Evolutionary conservation across 2,113 vertebrate species (phyloP).

Genomic region (Poecile atricapillus): DNA sequence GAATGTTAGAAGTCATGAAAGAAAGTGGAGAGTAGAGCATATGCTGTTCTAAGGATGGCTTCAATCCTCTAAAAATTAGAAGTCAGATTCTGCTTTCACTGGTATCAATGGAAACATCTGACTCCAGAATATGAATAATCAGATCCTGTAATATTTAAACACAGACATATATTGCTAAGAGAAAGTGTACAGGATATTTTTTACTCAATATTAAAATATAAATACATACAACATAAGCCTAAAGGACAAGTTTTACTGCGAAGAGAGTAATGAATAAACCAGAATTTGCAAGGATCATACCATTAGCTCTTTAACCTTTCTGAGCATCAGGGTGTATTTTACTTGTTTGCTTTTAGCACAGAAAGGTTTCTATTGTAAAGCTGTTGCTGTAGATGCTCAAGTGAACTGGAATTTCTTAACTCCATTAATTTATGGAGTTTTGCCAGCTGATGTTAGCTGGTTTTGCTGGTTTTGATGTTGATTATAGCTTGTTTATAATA

Average conservation of each 20-base stretch:
- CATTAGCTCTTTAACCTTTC: background rate
- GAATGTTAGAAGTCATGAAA: constrained; percentile 79
- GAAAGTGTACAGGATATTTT: background rate
- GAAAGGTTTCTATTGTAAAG: background rate
- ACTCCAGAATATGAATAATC: background rate
- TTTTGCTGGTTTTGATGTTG: background rate
- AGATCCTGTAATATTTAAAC: background rate
- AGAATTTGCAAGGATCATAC: background rate
- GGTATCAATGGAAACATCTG: constrained; percentile 4
- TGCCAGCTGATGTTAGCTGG: background rate
- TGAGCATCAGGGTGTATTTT: background rate
- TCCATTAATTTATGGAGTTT: background rate
- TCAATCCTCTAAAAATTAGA: constrained; percentile 39
- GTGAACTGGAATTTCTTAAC: background rate
- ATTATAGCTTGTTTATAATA: background rate
- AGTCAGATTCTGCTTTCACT: background rate
- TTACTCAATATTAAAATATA: background rate
- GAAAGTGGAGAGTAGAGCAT: constrained; percentile 52
- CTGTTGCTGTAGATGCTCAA: background rate
- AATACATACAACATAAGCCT: background rate
- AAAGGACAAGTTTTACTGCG: background rate
- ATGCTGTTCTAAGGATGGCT: constrained; percentile 24
- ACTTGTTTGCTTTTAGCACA: background rate
- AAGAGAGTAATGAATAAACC: background rate
- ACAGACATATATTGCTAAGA: background rate